These are phyloP conservation scores for Tortrix viridana DNA, from an alignment of 2,888 invertebrate species.

Conservation along the genomic window DNA sequence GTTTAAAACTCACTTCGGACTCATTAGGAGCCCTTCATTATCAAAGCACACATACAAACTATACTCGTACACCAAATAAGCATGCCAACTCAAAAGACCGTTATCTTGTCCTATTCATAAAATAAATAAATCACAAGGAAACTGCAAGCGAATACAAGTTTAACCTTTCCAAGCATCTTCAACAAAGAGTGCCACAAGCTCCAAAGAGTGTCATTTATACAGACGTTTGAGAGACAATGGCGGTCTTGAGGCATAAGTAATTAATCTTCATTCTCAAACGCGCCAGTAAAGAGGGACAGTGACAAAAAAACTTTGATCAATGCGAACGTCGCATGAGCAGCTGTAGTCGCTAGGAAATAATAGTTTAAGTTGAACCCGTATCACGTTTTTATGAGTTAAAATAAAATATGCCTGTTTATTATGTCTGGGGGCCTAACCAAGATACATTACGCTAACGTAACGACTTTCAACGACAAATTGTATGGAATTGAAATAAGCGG, in stretches of 20 bases:
- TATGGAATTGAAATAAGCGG: too few relatives aligned
- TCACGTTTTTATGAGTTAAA: too few relatives aligned
- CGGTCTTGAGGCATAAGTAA: constrained; percentile 2
- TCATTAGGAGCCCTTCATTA: too few relatives aligned
- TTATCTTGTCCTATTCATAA: neutral
- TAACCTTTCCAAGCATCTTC: neutral
- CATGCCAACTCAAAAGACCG: too few relatives aligned
- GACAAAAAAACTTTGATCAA: constrained; percentile 32
- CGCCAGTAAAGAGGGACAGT: constrained; percentile 32
- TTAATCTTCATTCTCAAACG: constrained; percentile 32
- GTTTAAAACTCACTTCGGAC: too few relatives aligned
- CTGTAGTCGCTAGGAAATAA: neutral
- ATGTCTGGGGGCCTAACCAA: too few relatives aligned
- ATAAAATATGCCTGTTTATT: too few relatives aligned
- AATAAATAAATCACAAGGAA: constrained; percentile 2
- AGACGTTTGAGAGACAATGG: constrained; percentile 2
- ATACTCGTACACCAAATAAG: too few relatives aligned
- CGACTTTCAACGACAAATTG: too few relatives aligned
- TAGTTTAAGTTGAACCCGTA: neutral
- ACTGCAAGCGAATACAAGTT: neutral
- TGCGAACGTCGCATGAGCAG: constrained; percentile 6
- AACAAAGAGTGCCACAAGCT: neutral
- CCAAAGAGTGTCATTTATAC: constrained; percentile 11
- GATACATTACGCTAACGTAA: too few relatives aligned
- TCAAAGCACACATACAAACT: too few relatives aligned